Conservation (phyloP, 2,797 vertebrate species). For the Tokudaia tokunoshimensis region DNA sequence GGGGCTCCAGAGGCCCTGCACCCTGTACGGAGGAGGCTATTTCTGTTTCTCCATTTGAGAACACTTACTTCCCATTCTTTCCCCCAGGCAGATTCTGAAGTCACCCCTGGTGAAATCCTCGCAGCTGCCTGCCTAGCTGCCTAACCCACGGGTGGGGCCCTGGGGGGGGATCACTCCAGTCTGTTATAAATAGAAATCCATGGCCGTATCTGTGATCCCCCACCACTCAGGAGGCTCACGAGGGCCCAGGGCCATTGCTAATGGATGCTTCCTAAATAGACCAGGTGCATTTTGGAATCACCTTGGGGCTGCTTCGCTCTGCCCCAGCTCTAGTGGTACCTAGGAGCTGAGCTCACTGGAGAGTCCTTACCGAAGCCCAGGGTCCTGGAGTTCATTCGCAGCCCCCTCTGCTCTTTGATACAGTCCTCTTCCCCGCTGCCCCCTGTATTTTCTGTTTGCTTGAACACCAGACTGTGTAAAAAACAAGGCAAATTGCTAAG, state of each 20-base stretch:
- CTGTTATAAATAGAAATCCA: slow-evolving; percentile 75
- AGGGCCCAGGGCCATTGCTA: slow-evolving; percentile 63
- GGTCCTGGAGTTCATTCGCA: slow-evolving; percentile 43
- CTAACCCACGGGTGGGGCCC: slow-evolving; percentile 40
- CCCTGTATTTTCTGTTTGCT: slow-evolving; percentile 64
- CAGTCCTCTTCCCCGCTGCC: background rate
- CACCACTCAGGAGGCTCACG: background rate
- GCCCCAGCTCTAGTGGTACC: background rate
- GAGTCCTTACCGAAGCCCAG: background rate
- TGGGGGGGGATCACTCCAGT: slow-evolving; percentile 54
- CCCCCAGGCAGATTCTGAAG: slow-evolving; percentile 19
- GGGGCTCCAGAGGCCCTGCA: background rate
- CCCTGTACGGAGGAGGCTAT: background rate
- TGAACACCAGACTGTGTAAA: slow-evolving; percentile 48
- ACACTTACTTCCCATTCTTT: slow-evolving; percentile 26
- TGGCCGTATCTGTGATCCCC: slow-evolving; percentile 55
- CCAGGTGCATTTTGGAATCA: slow-evolving; percentile 61
- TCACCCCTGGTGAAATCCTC: slow-evolving; percentile 9
- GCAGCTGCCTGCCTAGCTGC: slow-evolving; percentile 1
- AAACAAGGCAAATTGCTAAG: slow-evolving; percentile 67
- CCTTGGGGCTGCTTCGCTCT: background rate
- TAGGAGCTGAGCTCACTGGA: background rate
- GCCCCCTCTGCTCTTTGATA: background rate
- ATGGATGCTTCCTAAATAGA: slow-evolving; percentile 75
- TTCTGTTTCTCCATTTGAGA: background rate